phyloP scores from a whole-genome alignment of 1,140 invertebrate genomes.

The Ceratoteleas bidentatus region DNA sequence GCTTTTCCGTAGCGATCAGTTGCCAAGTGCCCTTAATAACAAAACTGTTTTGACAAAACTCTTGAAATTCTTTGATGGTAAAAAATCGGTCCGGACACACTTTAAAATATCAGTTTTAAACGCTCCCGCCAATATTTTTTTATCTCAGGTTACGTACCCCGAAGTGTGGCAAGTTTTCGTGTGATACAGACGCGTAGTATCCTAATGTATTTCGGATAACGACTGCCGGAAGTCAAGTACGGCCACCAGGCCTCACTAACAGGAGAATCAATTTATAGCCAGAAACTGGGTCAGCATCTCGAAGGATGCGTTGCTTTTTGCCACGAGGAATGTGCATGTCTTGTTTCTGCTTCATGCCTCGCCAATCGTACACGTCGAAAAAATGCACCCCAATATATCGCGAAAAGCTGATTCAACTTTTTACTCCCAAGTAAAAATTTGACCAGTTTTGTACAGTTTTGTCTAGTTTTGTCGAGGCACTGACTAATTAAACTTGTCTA shows the following conservation, averaged over 20 bases:
- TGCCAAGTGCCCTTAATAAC: too few species aligned
- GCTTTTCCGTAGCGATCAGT: too few species aligned
- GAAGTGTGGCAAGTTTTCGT: slow-evolving; percentile 45
- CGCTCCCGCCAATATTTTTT: slow-evolving; percentile 3
- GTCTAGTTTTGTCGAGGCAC: too few species aligned
- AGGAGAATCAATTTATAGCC: slow-evolving; percentile 67
- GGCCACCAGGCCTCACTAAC: slow-evolving; percentile 60
- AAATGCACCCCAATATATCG: not conserved
- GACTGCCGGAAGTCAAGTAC: slow-evolving; percentile 63
- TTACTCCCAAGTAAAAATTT: too few species aligned
- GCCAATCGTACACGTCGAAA: slow-evolving; percentile 1
- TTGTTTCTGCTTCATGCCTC: slow-evolving; percentile 13
- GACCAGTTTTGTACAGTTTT: too few species aligned
- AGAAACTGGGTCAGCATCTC: slow-evolving; percentile 62
- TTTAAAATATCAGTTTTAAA: too few species aligned
- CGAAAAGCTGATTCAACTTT: slow-evolving; percentile 14
- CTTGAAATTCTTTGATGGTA: too few species aligned
- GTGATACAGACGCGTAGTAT: slow-evolving; percentile 41
- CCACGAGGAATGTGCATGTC: slow-evolving; percentile 34
- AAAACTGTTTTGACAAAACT: too few species aligned
- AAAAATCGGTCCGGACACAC: too few species aligned
- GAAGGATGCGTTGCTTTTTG: slow-evolving; percentile 63
- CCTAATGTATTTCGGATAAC: slow-evolving; percentile 67
- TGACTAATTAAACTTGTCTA: too few species aligned
- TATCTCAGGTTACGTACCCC: slow-evolving; percentile 17